Evolutionary conservation across 2,888 invertebrate species (phyloP).

Genomic region (Lutraria lutraria): DNA sequence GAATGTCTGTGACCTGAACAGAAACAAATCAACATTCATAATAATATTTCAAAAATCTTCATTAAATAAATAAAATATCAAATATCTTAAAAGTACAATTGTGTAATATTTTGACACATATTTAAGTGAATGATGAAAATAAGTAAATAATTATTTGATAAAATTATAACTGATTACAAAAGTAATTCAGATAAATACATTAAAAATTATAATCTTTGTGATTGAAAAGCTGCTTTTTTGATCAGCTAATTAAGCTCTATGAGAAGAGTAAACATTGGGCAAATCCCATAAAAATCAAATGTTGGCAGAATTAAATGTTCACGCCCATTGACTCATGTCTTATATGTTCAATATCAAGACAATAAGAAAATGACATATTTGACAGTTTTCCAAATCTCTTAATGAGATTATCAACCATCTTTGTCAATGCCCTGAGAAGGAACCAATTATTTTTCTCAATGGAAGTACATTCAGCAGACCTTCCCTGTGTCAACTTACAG

Average conservation of each 20-base stretch:
- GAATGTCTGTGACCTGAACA: too few relatives aligned
- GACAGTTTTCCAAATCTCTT: slow-evolving; percentile 32
- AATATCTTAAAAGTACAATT: neutral
- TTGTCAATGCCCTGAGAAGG: slow-evolving; percentile 14
- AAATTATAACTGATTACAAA: neutral
- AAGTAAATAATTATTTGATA: neutral
- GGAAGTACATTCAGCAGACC: neutral
- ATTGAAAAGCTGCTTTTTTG: neutral
- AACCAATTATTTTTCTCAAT: slow-evolving; percentile 37
- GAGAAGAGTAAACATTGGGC: neutral
- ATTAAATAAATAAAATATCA: too few relatives aligned
- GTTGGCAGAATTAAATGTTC: slow-evolving; percentile 26
- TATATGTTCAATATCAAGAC: slow-evolving; percentile 40
- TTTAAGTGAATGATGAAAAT: neutral
- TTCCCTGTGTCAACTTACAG: slow-evolving; percentile 9
- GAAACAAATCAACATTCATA: too few relatives aligned
- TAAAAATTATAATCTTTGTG: neutral
- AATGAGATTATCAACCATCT: slow-evolving; percentile 25
- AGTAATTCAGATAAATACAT: neutral
- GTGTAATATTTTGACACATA: neutral
- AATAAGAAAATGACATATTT: slow-evolving; percentile 37
- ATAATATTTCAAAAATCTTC: too few relatives aligned
- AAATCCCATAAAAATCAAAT: slow-evolving; percentile 3
- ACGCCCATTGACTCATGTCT: slow-evolving; percentile 27
- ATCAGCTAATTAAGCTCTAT: slow-evolving; percentile 8